A percentile compares a stretch with the other conserved stretches of the same genome.
Conservation (phyloP, 2,888 invertebrate genomes). For the Drosophila pegasa region DNA sequence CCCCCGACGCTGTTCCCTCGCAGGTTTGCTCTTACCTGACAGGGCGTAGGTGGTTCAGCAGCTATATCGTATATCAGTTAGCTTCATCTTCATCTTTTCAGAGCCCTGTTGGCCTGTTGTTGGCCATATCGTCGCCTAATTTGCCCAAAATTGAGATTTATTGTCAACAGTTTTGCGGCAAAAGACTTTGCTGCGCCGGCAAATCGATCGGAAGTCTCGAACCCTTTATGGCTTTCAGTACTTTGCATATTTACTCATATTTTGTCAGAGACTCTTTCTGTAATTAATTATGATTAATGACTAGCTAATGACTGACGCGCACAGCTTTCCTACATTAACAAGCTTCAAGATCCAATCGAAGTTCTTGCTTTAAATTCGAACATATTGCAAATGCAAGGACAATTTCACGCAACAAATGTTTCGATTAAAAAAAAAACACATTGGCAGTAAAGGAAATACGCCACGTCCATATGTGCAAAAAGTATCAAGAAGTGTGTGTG, state of each 20-base stretch:
- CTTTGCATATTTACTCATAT: conserved; percentile 31
- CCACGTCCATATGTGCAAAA: conserved; percentile 65
- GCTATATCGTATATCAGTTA: conserved; percentile 37
- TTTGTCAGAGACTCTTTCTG: conserved; percentile 29
- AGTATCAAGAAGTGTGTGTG: conserved; percentile 27
- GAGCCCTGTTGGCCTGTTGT: conserved; percentile 12
- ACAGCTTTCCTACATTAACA: conserved; percentile 28
- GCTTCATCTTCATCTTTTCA: conserved; percentile 45
- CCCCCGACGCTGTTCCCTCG: background rate
- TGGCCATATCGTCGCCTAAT: conserved; percentile 75
- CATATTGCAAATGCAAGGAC: conserved; percentile 72
- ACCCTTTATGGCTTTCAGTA: conserved; percentile 28
- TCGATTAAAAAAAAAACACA: conserved; percentile 69
- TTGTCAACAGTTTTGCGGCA: conserved; percentile 39
- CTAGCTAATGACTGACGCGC: conserved; percentile 54
- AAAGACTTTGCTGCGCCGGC: conserved; percentile 34
- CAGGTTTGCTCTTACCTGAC: conserved; percentile 24
- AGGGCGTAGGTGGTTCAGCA: background rate
- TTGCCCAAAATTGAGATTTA: conserved; percentile 79
- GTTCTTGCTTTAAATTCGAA: conserved; percentile 63
- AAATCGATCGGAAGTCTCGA: conserved; percentile 43
- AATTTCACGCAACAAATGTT: conserved; percentile 80
- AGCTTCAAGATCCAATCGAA: conserved; percentile 4
- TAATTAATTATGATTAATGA: conserved; percentile 73
- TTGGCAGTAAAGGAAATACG: conserved; percentile 57